Conservation (phyloP, 2,113 vertebrate genomes). For the Fulmarus glacialis region DNA sequence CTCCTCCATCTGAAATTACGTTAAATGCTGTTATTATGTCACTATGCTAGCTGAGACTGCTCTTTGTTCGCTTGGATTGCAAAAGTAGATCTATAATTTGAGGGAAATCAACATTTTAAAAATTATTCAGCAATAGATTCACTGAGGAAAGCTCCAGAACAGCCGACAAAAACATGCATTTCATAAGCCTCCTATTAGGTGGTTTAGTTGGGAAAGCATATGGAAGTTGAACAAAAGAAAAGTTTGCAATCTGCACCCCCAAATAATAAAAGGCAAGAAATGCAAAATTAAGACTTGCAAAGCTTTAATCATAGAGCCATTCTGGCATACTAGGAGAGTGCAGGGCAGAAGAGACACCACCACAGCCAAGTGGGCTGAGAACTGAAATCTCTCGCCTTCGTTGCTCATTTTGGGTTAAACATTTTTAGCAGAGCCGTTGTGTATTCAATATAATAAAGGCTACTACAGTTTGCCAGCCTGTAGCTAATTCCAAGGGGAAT, state of each 20-base stretch:
- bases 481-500: slow-evolving; percentile 30
- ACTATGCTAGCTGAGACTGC: background rate
- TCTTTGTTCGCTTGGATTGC: background rate
- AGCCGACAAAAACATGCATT: slow-evolving; percentile 16
- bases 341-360: background rate
- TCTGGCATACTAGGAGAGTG: background rate
- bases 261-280: background rate
- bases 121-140: background rate
- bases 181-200: background rate
- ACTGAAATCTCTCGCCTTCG: background rate
- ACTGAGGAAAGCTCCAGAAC: background rate
- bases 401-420: background rate
- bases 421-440: background rate
- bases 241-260: background rate
- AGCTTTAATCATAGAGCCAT: background rate
- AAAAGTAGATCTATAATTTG: slow-evolving; percentile 21
- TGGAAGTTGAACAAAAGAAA: slow-evolving; percentile 2
- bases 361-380: background rate
- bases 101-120: slow-evolving; percentile 10
- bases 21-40: slow-evolving; percentile 36
- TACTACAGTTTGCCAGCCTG: slow-evolving; percentile 17
- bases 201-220: background rate
- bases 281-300: background rate
- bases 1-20: slow-evolving; percentile 14
- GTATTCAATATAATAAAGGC: slow-evolving; percentile 17